phyloP scores from a whole-genome alignment of 2,797 vertebrate species.

The Thaleichthys pacificus region DNA sequence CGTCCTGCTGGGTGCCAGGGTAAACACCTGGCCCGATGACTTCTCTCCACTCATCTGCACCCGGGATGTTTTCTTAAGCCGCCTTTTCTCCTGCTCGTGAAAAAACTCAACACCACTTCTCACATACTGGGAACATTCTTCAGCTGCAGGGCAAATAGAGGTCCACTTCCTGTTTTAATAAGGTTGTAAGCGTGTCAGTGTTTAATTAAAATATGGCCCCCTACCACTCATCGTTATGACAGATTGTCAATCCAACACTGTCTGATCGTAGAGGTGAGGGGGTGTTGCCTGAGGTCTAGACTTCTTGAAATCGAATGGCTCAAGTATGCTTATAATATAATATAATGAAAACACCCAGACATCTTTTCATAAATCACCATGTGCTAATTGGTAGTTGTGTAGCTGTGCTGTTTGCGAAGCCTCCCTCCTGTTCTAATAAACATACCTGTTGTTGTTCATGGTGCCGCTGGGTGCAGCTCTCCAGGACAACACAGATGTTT shows the following conservation, averaged over 20 bases:
- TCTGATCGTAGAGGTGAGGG: neutral
- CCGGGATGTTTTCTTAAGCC: slow-evolving; percentile 37
- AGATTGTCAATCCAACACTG: neutral
- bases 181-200: neutral
- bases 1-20: slow-evolving; percentile 22
- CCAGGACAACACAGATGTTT: slow-evolving; percentile 9
- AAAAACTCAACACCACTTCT: slow-evolving; percentile 38
- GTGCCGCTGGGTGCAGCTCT: neutral
- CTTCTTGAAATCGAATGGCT: neutral
- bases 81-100: slow-evolving; percentile 40
- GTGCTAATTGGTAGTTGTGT: neutral
- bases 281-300: neutral
- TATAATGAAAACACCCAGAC: neutral
- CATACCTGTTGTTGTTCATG: neutral
- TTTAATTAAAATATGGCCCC: neutral
- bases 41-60: slow-evolving; percentile 35
- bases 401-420: no score
- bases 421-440: neutral
- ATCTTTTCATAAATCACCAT: neutral
- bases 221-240: slow-evolving; percentile 6
- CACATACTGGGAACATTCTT: slow-evolving; percentile 33
- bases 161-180: slow-evolving; percentile 27
- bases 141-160: slow-evolving; percentile 26
- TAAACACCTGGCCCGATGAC: slow-evolving; percentile 43
- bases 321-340: no score